Conservation (phyloP, 2,888 invertebrate genomes). For the Beris morrisii region DNA sequence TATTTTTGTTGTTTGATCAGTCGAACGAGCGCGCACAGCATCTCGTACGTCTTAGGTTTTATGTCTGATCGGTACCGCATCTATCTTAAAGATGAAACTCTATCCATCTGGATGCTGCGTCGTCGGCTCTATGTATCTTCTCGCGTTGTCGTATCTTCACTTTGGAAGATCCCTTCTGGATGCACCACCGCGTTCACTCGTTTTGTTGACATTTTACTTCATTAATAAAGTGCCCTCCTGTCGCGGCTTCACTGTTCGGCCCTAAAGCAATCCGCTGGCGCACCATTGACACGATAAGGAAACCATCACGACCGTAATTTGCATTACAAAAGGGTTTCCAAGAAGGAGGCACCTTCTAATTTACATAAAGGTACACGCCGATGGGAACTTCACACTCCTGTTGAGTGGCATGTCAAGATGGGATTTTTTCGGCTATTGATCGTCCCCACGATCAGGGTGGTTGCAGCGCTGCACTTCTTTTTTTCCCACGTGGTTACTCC, state of each 20-base stretch:
- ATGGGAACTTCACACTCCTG: conserved; percentile 28
- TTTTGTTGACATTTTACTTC: conserved; percentile 23
- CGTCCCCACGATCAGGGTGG: conserved; percentile 8
- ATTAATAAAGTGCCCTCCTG: conserved; percentile 31
- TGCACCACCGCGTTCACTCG: too few species aligned
- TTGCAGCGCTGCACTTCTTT: not conserved
- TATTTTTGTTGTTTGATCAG: too few species aligned
- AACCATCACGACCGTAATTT: conserved; percentile 28
- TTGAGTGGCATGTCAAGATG: conserved; percentile 9
- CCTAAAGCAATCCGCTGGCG: conserved; percentile 17
- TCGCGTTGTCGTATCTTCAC: too few species aligned
- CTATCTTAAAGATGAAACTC: too few species aligned
- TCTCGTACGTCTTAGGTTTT: too few species aligned
- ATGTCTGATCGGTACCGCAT: too few species aligned
- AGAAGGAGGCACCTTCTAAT: conserved; percentile 13
- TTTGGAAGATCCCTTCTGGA: too few species aligned
- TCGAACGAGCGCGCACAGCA: too few species aligned
- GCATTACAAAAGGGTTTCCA: conserved; percentile 29
- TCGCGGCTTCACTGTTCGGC: conserved; percentile 1
- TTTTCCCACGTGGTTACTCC: conserved; percentile 22
- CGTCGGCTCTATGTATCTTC: too few species aligned
- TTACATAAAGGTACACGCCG: not conserved
- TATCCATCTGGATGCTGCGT: too few species aligned
- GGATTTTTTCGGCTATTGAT: conserved; percentile 9
- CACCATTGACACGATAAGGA: conserved; percentile 9